These are phyloP conservation scores for Nudaria mundana DNA, from an alignment of 2,888 invertebrate species.

Conservation along the genomic window DNA sequence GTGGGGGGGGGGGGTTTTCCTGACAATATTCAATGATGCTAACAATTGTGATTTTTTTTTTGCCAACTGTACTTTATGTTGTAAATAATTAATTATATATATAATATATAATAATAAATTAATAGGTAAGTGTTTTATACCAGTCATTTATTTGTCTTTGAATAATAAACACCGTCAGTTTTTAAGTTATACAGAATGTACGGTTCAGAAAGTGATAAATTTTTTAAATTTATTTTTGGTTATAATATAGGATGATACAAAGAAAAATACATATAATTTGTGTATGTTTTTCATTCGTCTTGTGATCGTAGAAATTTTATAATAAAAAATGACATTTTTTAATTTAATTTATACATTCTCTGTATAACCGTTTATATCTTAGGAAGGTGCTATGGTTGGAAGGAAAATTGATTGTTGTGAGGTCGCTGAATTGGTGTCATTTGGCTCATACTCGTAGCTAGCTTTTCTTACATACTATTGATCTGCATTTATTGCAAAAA, in stretches of 20 bases:
- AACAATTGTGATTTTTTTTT: no score
- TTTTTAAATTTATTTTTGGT: constrained; percentile 3
- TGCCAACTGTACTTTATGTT: no score
- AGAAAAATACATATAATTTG: not conserved
- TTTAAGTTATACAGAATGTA: constrained; percentile 26
- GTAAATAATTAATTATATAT: no score
- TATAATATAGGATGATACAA: not conserved
- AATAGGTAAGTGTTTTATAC: no score
- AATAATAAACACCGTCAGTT: constrained; percentile 7
- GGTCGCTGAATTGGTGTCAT: constrained; percentile 17
- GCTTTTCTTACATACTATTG: no score
- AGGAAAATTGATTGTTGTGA: constrained; percentile 18
- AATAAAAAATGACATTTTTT: not conserved
- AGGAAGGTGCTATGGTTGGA: constrained; percentile 28
- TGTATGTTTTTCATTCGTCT: not conserved
- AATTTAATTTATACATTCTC: constrained; percentile 23
- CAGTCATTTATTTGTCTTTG: not conserved
- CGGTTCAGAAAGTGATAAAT: constrained; percentile 10
- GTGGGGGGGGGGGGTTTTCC: no score
- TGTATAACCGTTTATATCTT: constrained; percentile 30
- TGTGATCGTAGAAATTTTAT: constrained; percentile 2
- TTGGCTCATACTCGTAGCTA: no score
- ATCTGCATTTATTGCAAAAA: no score
- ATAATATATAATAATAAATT: no score
- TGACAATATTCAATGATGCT: no score